phyloP scores from a whole-genome alignment of 2,113 vertebrate species.

The Dolichotis patagonum region DNA sequence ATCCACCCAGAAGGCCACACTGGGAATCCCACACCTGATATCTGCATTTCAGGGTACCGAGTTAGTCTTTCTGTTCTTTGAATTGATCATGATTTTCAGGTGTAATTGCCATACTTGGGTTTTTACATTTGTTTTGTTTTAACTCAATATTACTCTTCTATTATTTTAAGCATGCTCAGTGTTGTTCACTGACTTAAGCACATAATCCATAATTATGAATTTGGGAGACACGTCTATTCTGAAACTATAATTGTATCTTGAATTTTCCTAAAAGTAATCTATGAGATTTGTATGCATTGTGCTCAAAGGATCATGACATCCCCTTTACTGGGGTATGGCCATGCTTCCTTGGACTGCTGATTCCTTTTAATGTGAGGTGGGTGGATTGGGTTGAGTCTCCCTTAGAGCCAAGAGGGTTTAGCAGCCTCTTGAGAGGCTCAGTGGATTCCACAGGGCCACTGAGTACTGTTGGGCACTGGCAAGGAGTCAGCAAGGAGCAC shows the following conservation, averaged over 20 bases:
- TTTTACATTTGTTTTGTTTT: not conserved
- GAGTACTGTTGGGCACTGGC: too few relatives aligned
- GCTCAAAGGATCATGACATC: not conserved
- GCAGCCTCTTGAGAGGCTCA: not conserved
- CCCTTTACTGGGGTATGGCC: not conserved
- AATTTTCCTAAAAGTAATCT: not conserved
- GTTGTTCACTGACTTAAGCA: not conserved
- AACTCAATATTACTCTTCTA: not conserved
- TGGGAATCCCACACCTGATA: rapidly evolving
- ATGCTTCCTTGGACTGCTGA: not conserved
- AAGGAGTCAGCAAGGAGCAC: rapidly evolving
- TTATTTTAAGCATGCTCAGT: not conserved
- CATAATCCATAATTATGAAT: not conserved
- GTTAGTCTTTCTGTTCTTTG: too few relatives aligned
- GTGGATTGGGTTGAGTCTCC: too few relatives aligned
- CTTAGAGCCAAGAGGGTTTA: not conserved
- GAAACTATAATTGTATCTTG: not conserved
- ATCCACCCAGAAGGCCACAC: rapidly evolving
- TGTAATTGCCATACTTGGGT: not conserved
- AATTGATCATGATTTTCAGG: rapidly evolving
- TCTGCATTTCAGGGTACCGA: rapidly evolving
- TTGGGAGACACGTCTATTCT: not conserved
- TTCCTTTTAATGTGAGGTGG: not conserved
- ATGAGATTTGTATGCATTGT: rapidly evolving
- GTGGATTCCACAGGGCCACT: not conserved